These are phyloP conservation scores for Pandion haliaetus DNA, from an alignment of 2,113 vertebrate species.

Conservation along the genomic window DNA sequence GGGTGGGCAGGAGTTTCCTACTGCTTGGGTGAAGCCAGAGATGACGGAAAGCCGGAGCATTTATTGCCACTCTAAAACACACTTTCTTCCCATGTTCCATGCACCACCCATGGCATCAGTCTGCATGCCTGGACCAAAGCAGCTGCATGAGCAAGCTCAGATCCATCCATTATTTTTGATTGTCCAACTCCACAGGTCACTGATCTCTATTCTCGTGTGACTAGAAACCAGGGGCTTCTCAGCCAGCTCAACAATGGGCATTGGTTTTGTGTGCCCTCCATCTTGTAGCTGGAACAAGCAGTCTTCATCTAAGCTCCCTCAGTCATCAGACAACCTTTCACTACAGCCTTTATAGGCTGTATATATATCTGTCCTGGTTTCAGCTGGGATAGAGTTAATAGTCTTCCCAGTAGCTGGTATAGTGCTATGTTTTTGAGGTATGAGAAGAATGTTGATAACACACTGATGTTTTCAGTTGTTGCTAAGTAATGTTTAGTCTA, in stretches of 20 bases:
- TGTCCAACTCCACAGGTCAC: not conserved
- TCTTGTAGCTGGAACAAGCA: not conserved
- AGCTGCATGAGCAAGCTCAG: not conserved
- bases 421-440: too few species aligned
- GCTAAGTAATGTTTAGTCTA: too few species aligned
- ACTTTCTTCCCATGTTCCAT: not conserved
- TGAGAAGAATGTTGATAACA: too few species aligned
- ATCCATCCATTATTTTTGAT: not conserved
- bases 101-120: not conserved
- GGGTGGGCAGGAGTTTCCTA: not conserved
- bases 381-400: too few species aligned
- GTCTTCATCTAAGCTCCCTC: not conserved
- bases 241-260: not conserved
- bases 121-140: not conserved
- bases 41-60: not conserved
- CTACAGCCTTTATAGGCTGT: not conserved
- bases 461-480: too few species aligned
- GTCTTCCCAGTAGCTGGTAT: too few species aligned
- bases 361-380: too few species aligned
- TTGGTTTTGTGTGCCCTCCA: not conserved
- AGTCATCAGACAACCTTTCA: not conserved
- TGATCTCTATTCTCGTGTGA: not conserved
- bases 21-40: not conserved
- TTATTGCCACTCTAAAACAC: not conserved
- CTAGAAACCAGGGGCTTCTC: not conserved